Evolutionary conservation across 2,113 vertebrate genomes (phyloP).

Genomic region (Grammomys surdaster): DNA sequence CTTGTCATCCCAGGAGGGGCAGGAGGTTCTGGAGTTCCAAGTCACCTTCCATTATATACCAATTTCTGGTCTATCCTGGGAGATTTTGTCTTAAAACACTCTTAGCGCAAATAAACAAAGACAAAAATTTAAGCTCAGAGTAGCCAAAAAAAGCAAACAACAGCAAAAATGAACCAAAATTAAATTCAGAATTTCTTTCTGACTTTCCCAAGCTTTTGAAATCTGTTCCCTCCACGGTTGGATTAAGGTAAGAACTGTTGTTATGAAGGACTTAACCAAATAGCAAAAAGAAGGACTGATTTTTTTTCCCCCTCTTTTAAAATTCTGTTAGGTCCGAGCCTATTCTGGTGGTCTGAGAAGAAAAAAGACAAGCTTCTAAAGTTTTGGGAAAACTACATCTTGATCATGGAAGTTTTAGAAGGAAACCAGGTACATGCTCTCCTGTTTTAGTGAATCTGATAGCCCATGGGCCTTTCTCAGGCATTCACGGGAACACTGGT

Average conservation of each 20-base stretch:
- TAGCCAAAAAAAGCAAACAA: not conserved
- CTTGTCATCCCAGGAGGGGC: not conserved
- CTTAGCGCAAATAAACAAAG: not conserved
- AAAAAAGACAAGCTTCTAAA: conserved; percentile 86
- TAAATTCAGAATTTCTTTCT: not conserved
- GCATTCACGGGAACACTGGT: not conserved
- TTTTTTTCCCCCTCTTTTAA: conserved; percentile 42
- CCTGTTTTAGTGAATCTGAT: not conserved
- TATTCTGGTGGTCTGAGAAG: conserved; percentile 93
- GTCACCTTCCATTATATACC: not conserved
- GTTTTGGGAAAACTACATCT: conserved; percentile 95
- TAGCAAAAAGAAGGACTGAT: conserved; percentile 34
- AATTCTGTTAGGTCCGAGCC: conserved; percentile 82
- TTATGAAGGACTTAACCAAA: not conserved
- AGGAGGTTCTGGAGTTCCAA: not conserved
- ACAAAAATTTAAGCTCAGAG: not conserved
- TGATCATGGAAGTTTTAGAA: conserved; percentile 97
- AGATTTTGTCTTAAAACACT: not conserved
- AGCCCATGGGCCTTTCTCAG: not conserved
- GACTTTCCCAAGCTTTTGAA: not conserved
- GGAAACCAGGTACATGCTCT: conserved; percentile 94
- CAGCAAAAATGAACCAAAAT: not conserved
- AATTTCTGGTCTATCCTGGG: not conserved
- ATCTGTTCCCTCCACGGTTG: not conserved
- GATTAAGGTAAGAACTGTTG: not conserved